phyloP scores from a whole-genome alignment of 2,113 vertebrate species.

The Melanerpes aurifrons region DNA sequence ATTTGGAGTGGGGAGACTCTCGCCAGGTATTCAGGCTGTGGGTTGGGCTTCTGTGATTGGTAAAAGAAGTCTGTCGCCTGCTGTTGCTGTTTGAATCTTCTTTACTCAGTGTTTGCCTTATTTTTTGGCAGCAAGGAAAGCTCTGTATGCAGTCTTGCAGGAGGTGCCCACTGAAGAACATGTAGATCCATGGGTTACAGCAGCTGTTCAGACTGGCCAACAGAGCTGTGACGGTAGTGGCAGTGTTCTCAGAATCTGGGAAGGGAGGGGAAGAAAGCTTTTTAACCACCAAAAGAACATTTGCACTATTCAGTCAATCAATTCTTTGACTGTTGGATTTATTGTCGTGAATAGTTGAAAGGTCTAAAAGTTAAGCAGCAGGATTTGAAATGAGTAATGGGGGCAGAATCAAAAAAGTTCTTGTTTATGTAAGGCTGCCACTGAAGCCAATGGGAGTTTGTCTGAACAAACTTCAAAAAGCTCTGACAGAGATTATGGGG shows the following conservation, averaged over 20 bases:
- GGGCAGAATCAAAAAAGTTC: neutral
- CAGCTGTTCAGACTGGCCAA: constrained; percentile 96
- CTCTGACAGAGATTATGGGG: neutral
- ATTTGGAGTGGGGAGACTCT: constrained; percentile 79
- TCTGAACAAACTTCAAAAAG: constrained; percentile 5
- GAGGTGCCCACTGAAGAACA: constrained; percentile 97
- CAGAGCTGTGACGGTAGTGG: constrained; percentile 88
- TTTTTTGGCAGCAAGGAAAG: constrained; percentile 82
- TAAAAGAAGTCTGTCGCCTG: constrained; percentile 85
- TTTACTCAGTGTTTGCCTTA: constrained; percentile 79
- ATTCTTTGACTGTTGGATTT: neutral
- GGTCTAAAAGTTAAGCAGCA: neutral
- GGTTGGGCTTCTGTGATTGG: constrained; percentile 85
- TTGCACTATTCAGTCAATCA: neutral
- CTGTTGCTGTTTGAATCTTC: constrained; percentile 91
- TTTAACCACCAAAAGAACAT: neutral
- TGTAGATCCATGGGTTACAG: constrained; percentile 98
- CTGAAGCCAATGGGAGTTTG: neutral
- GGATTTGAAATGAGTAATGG: neutral
- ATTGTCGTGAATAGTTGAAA: neutral
- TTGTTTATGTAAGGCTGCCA: neutral
- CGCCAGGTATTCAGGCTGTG: constrained; percentile 83
- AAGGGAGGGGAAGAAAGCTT: neutral
- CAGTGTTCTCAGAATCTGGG: constrained; percentile 91
- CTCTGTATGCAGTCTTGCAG: constrained; percentile 90